Base-by-base conservation (phyloP, 2,797 vertebrate species). In the Hippoglossus hippoglossus region DNA sequence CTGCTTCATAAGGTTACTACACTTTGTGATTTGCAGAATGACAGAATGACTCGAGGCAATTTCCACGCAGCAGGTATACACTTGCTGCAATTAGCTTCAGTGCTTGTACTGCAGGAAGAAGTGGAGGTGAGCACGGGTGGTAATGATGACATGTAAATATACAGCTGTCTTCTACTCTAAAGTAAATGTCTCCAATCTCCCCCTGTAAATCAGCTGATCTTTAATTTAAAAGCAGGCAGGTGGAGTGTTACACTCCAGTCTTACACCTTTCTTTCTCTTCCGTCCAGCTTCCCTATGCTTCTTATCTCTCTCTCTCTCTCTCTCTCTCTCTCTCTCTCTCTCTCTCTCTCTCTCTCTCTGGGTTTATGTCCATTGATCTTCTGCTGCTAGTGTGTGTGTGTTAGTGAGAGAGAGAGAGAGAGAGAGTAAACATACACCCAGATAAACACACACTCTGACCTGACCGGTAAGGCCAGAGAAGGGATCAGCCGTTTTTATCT, bases 401-500 rank as follows among this genome's bases (percentile, higher is more conserved):
- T 41, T 19, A 5, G 44, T 0, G 16, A 31, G 18, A 21, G 47
- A 21, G 4, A 19, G 25, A 25, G 19, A 22, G 67, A 6, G 10
- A 21, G 51, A 19, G 41, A 18, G 41, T 10, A 53, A 24, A 63
- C 51, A 25, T 9, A 16, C 51, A 57, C 49, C 50, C 47, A 51
- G 22, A 58, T 59, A 19, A 55, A 74, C 63, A 68, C 82, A 64
- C 64, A 49, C 52, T 56, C 64, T 71, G 63, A 80, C 76, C 79
- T 64, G 74, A 77, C 75, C 49, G 71, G 69, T 80, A 66, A 87
- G 79, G 69, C 83, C 66, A 24, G 44, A 16, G n/a, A 63, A 56
- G 81, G 84, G 84, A 86, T 86, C 82, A 89, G 77, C 59, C 6
- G 15, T 71, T 69, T 80, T 36, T 71, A 60, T 53, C 75, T 44